Evolutionary conservation across 2,113 vertebrate genomes (phyloP).

Genomic region (Apodemus sylvaticus): DNA sequence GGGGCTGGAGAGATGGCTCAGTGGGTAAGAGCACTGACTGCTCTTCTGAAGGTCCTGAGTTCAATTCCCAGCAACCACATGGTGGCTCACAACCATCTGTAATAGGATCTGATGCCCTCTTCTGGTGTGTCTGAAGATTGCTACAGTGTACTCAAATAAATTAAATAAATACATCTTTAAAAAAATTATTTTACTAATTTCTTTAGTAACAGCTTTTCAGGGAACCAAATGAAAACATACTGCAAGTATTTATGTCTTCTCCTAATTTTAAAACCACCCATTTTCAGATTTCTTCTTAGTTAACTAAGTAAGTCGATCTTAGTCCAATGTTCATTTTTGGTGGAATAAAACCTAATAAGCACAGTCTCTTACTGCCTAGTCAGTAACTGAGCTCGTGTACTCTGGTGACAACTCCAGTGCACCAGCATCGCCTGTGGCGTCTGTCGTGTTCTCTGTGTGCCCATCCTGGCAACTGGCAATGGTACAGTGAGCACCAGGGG

Average conservation of each 20-base stretch:
- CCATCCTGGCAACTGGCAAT: background rate
- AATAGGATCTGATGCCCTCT: no score
- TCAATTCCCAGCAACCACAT: no score
- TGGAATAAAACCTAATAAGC: background rate
- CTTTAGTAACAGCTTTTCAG: background rate
- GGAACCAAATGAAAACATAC: background rate
- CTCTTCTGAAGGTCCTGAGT: no score
- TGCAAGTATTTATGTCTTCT: constrained; percentile 33
- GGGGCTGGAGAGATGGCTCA: no score
- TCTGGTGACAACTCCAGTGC: no score
- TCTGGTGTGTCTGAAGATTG: no score
- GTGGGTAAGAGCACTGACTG: no score
- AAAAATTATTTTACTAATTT: constrained; percentile 2
- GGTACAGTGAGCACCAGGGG: no score
- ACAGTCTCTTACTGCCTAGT: background rate
- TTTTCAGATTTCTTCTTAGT: background rate
- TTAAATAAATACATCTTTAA: no score
- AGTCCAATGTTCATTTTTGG: background rate
- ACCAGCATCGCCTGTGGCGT: background rate
- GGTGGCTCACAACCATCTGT: no score
- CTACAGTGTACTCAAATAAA: no score
- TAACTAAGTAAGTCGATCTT: background rate
- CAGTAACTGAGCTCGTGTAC: background rate
- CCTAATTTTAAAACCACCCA: constrained; percentile 8
- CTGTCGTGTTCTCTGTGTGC: background rate